Conservation (phyloP, 1,140 invertebrate species). For the Copidosoma floridanum region DNA sequence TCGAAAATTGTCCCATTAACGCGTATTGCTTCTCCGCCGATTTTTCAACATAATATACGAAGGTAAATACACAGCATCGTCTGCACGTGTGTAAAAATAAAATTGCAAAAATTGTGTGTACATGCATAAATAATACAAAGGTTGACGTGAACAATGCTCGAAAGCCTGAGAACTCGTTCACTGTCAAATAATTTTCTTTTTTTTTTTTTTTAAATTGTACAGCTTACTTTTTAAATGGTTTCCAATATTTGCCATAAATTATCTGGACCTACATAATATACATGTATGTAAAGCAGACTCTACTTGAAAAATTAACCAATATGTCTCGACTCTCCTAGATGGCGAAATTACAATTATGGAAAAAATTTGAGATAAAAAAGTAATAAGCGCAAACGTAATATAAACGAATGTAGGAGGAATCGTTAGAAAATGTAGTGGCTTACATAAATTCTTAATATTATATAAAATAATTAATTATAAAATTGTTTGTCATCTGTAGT, state of each 20-base stretch:
- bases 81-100: conserved; percentile 3
- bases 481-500: too few species aligned
- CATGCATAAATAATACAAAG: neutral
- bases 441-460: too few species aligned
- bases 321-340: conserved; percentile 1
- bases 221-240: neutral
- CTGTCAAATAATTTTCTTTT: neutral
- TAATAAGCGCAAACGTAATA: too few species aligned
- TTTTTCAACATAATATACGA: neutral
- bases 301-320: neutral
- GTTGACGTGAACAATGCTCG: neutral
- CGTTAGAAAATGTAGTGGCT: too few species aligned
- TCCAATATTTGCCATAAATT: neutral
- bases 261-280: too few species aligned
- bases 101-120: neutral
- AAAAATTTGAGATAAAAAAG: too few species aligned
- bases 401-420: too few species aligned
- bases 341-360: too few species aligned
- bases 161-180: neutral
- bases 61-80: neutral
- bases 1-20: neutral
- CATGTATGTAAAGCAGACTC: neutral
- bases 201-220: too few species aligned
- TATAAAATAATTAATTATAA: too few species aligned
- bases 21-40: neutral